A percentile compares a stretch with the other conserved stretches of the same genome.
These are phyloP conservation scores for Asbolus verrucosus DNA, from an alignment of 1,140 invertebrate genomes.

Conservation along the genomic window DNA sequence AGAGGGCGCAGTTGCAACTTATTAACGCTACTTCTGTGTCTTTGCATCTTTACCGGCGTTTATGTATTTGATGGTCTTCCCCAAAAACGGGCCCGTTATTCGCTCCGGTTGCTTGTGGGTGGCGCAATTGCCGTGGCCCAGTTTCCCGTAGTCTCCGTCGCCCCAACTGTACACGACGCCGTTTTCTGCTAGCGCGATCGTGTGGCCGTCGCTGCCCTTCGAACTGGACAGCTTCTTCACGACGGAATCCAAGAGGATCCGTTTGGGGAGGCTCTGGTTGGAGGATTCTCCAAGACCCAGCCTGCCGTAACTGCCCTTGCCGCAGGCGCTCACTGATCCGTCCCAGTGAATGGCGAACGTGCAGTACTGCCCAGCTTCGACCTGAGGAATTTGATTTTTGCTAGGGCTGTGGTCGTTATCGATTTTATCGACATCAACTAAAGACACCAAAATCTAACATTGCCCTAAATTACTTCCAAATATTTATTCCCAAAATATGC, in stretches of 20 bases:
- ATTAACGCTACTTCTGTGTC: no score
- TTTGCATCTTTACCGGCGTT: no score
- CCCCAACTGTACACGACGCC: constrained; percentile 97
- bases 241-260: constrained; percentile 68
- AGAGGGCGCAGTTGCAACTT: no score
- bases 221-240: constrained; percentile 68
- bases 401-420: no score
- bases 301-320: constrained; percentile 93
- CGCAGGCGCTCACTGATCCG: constrained; percentile 89
- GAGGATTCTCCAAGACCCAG: constrained; percentile 94
- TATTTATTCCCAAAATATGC: no score
- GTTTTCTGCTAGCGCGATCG: constrained; percentile 92
- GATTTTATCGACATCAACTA: no score
- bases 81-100: constrained; percentile 66
- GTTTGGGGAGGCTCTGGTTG: constrained; percentile 91
- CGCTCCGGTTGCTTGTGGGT: constrained; percentile 72
- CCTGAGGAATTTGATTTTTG: constrained; percentile 63
- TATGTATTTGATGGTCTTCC: constrained; percentile 68
- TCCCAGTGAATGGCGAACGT: constrained; percentile 74
- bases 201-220: constrained; percentile 85
- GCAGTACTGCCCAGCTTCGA: constrained; percentile 78
- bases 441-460: no score
- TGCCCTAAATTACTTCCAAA: no score
- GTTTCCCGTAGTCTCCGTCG: constrained; percentile 96
- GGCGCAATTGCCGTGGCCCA: constrained; percentile 75